Evolutionary conservation across 2,113 vertebrate species (phyloP).

Genomic region (Sciurus niger): DNA sequence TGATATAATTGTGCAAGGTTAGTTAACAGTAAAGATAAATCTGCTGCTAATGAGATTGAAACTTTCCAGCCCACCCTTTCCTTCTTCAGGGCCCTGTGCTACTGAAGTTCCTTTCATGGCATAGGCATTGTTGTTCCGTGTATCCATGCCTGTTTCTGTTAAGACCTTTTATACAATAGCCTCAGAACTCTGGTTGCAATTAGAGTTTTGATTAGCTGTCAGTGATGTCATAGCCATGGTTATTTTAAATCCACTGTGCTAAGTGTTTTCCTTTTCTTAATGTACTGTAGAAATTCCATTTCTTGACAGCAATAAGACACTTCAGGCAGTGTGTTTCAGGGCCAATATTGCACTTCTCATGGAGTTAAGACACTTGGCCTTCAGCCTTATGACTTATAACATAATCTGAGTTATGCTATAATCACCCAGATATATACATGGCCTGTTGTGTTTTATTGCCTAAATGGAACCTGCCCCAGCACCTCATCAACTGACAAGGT

Average conservation of each 20-base stretch:
- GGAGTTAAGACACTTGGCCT: constrained; percentile 87
- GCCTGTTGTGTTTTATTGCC: constrained; percentile 88
- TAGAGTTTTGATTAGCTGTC: constrained; percentile 88
- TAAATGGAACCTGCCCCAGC: constrained; percentile 85
- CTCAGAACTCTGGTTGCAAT: constrained; percentile 85
- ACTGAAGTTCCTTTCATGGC: constrained; percentile 59
- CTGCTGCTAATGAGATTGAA: constrained; percentile 63
- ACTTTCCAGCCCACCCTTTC: constrained; percentile 3
- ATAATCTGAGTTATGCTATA: constrained; percentile 85
- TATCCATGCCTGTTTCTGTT: constrained; percentile 70
- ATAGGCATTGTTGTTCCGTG: constrained; percentile 47
- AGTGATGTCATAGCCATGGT: constrained; percentile 88
- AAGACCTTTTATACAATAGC: constrained; percentile 80
- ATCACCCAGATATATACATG: constrained; percentile 86
- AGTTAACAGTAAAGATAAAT: constrained; percentile 41
- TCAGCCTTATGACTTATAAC: constrained; percentile 87
- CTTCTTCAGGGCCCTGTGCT: constrained; percentile 63
- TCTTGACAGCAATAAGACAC: constrained; percentile 86
- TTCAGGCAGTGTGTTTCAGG: constrained; percentile 84
- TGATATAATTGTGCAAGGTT: background rate
- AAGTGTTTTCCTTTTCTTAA: constrained; percentile 88
- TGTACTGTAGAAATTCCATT: constrained; percentile 89
- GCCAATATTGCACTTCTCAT: constrained; percentile 86
- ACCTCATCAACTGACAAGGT: constrained; percentile 86
- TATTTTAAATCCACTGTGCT: constrained; percentile 88